Percentiles rank a stretch among this genome's conserved stretches.
These are phyloP conservation scores for Planococcus citri DNA, from an alignment of 1,140 invertebrate species.

Conservation along the genomic window DNA sequence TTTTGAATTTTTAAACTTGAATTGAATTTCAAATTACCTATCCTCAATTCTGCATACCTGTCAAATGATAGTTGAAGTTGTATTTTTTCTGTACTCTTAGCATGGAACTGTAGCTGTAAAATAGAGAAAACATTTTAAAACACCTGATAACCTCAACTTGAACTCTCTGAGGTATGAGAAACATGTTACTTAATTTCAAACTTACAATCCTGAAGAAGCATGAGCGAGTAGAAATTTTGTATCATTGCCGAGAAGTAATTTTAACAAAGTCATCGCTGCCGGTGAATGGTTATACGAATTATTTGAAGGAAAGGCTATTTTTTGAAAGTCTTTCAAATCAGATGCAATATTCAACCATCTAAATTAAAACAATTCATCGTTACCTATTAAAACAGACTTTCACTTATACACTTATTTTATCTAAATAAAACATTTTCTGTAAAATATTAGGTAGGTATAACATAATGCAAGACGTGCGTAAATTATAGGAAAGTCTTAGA, in stretches of 20 bases:
- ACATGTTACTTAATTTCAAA: too few relatives aligned
- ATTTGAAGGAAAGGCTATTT: slow-evolving; percentile 30
- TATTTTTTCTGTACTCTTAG: slow-evolving; percentile 80
- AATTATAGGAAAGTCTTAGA: not conserved
- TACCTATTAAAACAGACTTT: too few relatives aligned
- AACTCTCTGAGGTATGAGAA: too few relatives aligned
- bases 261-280: slow-evolving; percentile 43
- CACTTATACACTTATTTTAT: too few relatives aligned
- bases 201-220: slow-evolving; percentile 52
- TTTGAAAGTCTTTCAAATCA: slow-evolving; percentile 61
- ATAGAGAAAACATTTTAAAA: slow-evolving; percentile 11
- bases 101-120: slow-evolving; percentile 64
- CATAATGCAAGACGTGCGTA: too few relatives aligned
- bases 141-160: not conserved
- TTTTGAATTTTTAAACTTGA: too few relatives aligned
- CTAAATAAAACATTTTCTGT: too few relatives aligned
- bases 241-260: slow-evolving; percentile 40
- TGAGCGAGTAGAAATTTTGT: slow-evolving; percentile 49
- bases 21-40: too few relatives aligned
- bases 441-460: too few relatives aligned
- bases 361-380: too few relatives aligned
- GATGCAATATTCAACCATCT: slow-evolving; percentile 57
- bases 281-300: slow-evolving; percentile 34
- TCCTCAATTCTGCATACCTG: too few relatives aligned
- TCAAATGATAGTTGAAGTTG: slow-evolving; percentile 60